A percentile compares a stretch with the other conserved stretches of the same genome.
Evolutionary conservation across 2,888 invertebrate genomes (phyloP).

Genomic region (Megamerina dolium): DNA sequence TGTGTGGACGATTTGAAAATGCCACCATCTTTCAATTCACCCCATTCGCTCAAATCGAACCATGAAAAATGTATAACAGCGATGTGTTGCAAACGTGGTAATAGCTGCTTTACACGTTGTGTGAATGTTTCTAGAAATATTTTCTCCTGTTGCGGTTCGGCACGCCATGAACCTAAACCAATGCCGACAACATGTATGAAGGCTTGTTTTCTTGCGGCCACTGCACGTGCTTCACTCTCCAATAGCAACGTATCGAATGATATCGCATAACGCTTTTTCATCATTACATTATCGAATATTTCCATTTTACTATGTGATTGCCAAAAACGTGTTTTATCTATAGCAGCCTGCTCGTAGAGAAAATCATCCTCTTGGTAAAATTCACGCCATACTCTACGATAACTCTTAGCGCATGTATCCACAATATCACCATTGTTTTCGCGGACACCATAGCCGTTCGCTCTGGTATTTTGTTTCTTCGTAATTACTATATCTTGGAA

Average conservation of each 20-base stretch:
- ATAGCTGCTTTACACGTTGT: constrained; percentile 54
- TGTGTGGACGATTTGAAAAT: constrained; percentile 30
- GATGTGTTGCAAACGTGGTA: constrained; percentile 52
- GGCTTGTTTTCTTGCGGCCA: constrained; percentile 51
- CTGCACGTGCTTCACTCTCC: constrained; percentile 57
- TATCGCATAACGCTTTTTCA: constrained; percentile 51
- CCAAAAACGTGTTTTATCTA: constrained; percentile 35
- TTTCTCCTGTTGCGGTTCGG: constrained; percentile 56
- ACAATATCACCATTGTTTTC: constrained; percentile 1
- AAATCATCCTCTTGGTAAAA: constrained; percentile 35
- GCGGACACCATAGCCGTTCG: constrained; percentile 49
- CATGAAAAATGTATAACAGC: constrained; percentile 64
- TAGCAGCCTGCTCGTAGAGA: constrained; percentile 26
- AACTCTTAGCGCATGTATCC: constrained; percentile 24
- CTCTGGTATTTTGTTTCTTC: constrained; percentile 50
- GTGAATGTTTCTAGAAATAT: constrained; percentile 60
- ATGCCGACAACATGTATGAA: constrained; percentile 63
- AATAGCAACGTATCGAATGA: constrained; percentile 58
- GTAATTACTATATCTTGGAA: constrained; percentile 52
- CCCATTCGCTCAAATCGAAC: constrained; percentile 52
- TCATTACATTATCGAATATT: constrained; percentile 43
- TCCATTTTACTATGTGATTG: constrained; percentile 31
- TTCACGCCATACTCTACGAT: constrained; percentile 33
- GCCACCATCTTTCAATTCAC: constrained; percentile 51
- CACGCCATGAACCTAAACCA: constrained; percentile 62